Percentiles rank a stretch among this genome's conserved stretches.
phyloP scores from a whole-genome alignment of 1,140 invertebrate species.

The Ceratitis capitata region DNA sequence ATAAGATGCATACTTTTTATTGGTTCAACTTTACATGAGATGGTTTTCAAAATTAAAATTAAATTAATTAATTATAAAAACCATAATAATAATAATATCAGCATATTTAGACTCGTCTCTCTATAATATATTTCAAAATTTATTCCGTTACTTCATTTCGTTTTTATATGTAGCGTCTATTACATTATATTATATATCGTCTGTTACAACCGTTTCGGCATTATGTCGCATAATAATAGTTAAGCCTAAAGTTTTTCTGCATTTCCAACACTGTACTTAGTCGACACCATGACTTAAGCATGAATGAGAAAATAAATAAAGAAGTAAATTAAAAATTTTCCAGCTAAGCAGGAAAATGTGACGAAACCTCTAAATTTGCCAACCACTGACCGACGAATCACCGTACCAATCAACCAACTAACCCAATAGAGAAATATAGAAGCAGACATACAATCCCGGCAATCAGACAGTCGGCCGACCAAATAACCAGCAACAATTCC shows the following conservation, averaged over 20 bases:
- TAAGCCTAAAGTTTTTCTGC: background rate
- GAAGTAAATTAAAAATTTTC: constrained; percentile 10
- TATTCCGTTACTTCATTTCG: too few species aligned
- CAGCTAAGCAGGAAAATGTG: constrained; percentile 31
- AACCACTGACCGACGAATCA: constrained; percentile 14
- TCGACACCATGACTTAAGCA: background rate
- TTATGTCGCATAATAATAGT: background rate
- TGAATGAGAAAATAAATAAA: constrained; percentile 34
- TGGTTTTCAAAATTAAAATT: too few species aligned
- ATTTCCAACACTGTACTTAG: background rate
- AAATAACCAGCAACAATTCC: constrained; percentile 34
- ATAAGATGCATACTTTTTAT: too few species aligned
- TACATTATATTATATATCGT: too few species aligned
- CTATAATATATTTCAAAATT: too few species aligned
- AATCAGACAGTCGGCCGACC: background rate
- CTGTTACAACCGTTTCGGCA: too few species aligned
- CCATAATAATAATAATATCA: too few species aligned
- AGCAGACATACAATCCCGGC: constrained; percentile 15
- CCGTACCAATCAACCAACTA: background rate
- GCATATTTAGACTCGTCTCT: too few species aligned
- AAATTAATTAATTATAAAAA: too few species aligned
- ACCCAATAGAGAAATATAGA: background rate
- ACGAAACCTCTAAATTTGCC: constrained; percentile 28
- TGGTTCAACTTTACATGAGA: too few species aligned
- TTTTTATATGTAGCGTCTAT: too few species aligned